A percentile compares a stretch with the other conserved stretches of the same genome.
Evolutionary conservation across 2,888 invertebrate genomes (phyloP).

Genomic region (Imbricaverruca yamaguchii): DNA sequence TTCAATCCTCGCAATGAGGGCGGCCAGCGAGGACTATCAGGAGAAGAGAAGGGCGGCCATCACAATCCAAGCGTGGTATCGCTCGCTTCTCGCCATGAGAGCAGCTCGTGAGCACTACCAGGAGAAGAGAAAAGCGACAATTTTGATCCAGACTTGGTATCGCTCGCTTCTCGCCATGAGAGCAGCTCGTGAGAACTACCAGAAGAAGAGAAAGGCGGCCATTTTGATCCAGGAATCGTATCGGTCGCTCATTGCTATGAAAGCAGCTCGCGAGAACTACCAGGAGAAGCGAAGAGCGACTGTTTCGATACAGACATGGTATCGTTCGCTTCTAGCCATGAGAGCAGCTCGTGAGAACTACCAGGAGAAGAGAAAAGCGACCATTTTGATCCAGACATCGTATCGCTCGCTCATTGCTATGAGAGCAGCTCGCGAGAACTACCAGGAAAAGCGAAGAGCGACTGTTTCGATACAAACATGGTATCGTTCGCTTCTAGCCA

Average conservation of each 20-base stretch:
- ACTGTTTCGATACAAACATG: neutral
- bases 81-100: neutral
- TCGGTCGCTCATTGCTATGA: conserved; percentile 12
- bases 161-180: neutral
- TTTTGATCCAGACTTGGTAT: neutral
- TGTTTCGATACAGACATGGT: neutral
- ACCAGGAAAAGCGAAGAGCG: neutral
- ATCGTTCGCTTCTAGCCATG: neutral
- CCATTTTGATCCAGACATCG: conserved; percentile 22
- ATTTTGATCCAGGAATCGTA: conserved; percentile 16
- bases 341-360: neutral
- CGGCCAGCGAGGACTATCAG: conserved; percentile 26
- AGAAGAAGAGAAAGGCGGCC: neutral
- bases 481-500: conserved; percentile 29
- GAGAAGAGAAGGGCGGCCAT: conserved; percentile 24
- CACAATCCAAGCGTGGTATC: conserved; percentile 31
- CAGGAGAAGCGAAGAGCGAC: neutral
- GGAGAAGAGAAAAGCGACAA: neutral
- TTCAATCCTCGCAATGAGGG: conserved; percentile 33
- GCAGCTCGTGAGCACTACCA: neutral
- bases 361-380: neutral
- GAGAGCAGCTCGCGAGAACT: neutral
- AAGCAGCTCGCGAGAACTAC: neutral
- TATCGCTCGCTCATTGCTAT: conserved; percentile 12
- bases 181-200: neutral